phyloP scores from a whole-genome alignment of 2,888 invertebrate species.

The Scelioninae gen. 2 region DNA sequence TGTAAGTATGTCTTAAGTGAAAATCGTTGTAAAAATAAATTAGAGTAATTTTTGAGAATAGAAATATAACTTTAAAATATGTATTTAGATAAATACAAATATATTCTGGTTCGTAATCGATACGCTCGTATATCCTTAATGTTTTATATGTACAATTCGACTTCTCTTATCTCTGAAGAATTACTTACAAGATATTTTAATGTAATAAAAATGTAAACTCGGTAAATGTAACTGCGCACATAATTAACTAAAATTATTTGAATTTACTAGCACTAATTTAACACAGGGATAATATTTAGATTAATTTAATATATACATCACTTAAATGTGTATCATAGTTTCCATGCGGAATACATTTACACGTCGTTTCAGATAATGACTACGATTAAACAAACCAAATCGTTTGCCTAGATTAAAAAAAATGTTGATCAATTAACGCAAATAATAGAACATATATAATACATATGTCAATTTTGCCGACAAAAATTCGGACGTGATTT shows the following conservation, averaged over 20 bases:
- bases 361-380: background rate
- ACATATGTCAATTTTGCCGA: background rate
- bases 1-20: conserved; percentile 12
- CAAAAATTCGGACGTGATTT: too few species aligned
- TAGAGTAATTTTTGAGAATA: conserved; percentile 25
- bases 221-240: conserved; percentile 3
- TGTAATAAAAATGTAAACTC: conserved; percentile 2
- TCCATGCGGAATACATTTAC: background rate
- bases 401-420: background rate
- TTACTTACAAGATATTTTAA: conserved; percentile 38
- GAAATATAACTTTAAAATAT: conserved; percentile 25
- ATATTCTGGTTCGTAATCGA: conserved; percentile 8
- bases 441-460: conserved; percentile 1
- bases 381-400: background rate
- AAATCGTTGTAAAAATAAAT: conserved; percentile 44
- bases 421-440: conserved; percentile 8
- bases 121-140: conserved; percentile 5
- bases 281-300: conserved; percentile 1
- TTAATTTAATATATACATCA: conserved; percentile 18
- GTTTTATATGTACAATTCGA: conserved; percentile 27
- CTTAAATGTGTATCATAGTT: conserved; percentile 10
- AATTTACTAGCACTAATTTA: conserved; percentile 13
- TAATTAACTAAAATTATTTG: conserved; percentile 3
- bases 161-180: conserved; percentile 2
- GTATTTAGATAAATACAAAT: conserved; percentile 24